Evolutionary conservation across 1,140 invertebrate species (phyloP).

Genomic region (Hermatobates lingyangjiaoensis): DNA sequence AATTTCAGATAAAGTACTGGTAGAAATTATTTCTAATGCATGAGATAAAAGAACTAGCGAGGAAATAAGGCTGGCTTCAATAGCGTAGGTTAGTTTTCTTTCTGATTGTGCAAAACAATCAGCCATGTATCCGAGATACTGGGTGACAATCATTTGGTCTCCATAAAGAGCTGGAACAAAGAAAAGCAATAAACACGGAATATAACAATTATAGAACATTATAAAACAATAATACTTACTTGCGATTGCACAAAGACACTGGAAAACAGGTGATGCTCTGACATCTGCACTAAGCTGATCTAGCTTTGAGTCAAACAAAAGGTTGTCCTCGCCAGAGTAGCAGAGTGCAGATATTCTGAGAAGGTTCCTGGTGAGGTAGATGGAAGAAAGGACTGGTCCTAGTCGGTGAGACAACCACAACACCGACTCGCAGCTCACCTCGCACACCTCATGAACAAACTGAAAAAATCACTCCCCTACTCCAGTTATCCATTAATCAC

Average conservation of each 20-base stretch:
- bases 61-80: conserved; percentile 77
- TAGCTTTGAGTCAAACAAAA: conserved; percentile 26
- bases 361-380: conserved; percentile 76
- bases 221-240: conserved; percentile 27
- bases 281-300: conserved; percentile 46
- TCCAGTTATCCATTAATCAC: too few species aligned
- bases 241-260: conserved; percentile 70
- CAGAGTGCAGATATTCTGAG: conserved; percentile 84
- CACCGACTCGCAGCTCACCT: conserved; percentile 77
- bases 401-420: conserved; percentile 81
- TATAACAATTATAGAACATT: neutral
- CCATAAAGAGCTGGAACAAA: conserved; percentile 58
- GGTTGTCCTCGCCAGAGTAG: conserved; percentile 70
- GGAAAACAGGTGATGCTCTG: conserved; percentile 64
- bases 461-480: too few species aligned
- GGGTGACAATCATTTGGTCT: conserved; percentile 79
- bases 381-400: conserved; percentile 84
- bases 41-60: conserved; percentile 62
- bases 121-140: conserved; percentile 83
- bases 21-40: conserved; percentile 40
- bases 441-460: conserved; percentile 40
- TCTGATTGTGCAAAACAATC: conserved; percentile 60
- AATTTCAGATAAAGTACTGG: conserved; percentile 68
- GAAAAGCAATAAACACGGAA: neutral
- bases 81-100: conserved; percentile 51